Percentiles rank a stretch among this genome's conserved stretches.
phyloP scores from a whole-genome alignment of 2,113 vertebrate genomes.

The Phocoena phocoena region DNA sequence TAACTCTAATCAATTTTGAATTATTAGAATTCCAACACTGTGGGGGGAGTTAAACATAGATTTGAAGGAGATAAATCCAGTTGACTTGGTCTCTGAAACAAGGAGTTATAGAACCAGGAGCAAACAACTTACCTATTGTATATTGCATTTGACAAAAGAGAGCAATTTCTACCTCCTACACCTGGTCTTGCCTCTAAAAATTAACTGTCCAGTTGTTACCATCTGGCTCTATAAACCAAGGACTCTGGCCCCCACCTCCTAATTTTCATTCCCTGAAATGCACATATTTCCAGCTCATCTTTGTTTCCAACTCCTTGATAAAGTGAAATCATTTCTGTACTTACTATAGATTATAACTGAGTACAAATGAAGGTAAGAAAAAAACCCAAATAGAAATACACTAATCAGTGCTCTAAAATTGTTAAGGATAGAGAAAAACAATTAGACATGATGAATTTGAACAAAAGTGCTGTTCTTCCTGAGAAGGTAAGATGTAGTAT shows the following conservation, averaged over 20 bases:
- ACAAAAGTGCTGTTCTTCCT: background rate
- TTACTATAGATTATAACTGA: background rate
- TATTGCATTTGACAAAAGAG: background rate
- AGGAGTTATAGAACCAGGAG: background rate
- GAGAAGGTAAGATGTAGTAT: background rate
- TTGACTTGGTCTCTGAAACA: slow-evolving; percentile 8
- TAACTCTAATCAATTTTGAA: slow-evolving; percentile 58
- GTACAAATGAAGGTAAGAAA: background rate
- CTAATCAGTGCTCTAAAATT: background rate
- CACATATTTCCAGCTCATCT: background rate
- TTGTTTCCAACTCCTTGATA: background rate
- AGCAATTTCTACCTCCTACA: background rate
- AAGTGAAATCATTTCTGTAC: background rate
- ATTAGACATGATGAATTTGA: background rate
- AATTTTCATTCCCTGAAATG: background rate
- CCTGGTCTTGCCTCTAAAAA: background rate
- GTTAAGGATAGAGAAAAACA: background rate
- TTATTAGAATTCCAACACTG: slow-evolving; percentile 45
- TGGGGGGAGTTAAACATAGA: background rate
- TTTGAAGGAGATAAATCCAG: slow-evolving; percentile 28
- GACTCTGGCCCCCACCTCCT: background rate
- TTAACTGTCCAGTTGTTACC: background rate
- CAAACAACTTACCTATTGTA: background rate
- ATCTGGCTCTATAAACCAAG: background rate
- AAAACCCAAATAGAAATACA: background rate